Percentiles rank a stretch among this genome's conserved stretches.
These are phyloP conservation scores for Panorpa germanica DNA, from an alignment of 2,888 invertebrate genomes.

Conservation along the genomic window DNA sequence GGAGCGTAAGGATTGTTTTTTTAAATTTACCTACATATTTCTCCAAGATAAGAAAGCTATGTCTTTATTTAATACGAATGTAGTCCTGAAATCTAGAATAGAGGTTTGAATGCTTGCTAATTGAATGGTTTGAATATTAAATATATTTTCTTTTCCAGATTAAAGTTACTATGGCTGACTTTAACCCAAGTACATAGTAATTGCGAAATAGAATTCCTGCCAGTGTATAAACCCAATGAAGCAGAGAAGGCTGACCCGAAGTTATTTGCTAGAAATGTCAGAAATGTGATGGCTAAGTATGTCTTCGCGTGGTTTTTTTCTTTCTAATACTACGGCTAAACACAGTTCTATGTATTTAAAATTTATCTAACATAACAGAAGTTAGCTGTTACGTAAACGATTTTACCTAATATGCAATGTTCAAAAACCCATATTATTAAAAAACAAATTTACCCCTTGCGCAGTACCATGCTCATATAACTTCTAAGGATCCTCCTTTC, in stretches of 20 bases:
- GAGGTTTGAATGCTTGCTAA: background rate
- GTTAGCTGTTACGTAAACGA: too few relatives aligned
- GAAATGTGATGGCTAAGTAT: constrained; percentile 81
- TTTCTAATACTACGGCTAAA: too few relatives aligned
- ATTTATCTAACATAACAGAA: too few relatives aligned
- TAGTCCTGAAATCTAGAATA: constrained; percentile 1
- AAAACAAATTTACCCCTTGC: too few relatives aligned
- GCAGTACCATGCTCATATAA: too few relatives aligned
- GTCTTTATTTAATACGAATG: constrained; percentile 1
- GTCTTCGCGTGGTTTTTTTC: too few relatives aligned
- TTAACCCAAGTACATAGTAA: constrained; percentile 73
- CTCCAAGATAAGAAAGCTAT: background rate
- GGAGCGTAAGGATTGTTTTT: constrained; percentile 53
- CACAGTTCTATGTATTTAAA: too few relatives aligned
- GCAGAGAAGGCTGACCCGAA: constrained; percentile 75
- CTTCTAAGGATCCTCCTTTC: too few relatives aligned
- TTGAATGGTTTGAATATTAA: background rate
- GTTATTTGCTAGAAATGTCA: constrained; percentile 76
- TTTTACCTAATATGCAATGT: too few relatives aligned
- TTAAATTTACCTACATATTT: constrained; percentile 7
- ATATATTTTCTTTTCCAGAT: constrained; percentile 28
- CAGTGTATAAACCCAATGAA: constrained; percentile 75
- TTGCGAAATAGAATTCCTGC: constrained; percentile 82
- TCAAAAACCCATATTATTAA: too few relatives aligned
- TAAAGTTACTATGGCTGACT: constrained; percentile 73